Conservation (phyloP, 2,113 vertebrate genomes). For the Brachyistius frenatus region DNA sequence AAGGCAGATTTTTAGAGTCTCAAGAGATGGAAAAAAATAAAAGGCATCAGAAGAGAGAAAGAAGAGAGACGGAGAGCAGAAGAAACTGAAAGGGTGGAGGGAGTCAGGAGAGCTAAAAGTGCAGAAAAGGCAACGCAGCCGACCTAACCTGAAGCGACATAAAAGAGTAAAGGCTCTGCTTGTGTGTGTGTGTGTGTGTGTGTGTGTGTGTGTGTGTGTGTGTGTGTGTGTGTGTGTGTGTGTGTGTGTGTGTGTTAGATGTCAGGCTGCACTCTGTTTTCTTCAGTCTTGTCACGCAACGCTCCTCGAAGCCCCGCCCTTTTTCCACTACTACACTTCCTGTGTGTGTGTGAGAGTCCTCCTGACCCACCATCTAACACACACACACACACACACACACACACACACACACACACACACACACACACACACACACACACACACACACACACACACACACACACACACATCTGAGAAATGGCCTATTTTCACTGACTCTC, state of each 20-base stretch:
- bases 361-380: conserved; percentile 17
- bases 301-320: conserved; percentile 56
- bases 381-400: no score
- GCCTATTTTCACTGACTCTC: conserved; percentile 47
- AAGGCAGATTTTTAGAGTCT: conserved; percentile 5
- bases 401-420: neutral
- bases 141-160: conserved; percentile 64
- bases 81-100: conserved; percentile 5
- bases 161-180: conserved; percentile 58
- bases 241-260: conserved; percentile 46
- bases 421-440: no score
- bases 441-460: no score
- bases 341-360: conserved; percentile 39
- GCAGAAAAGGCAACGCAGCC: conserved; percentile 33
- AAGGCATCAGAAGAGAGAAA: neutral
- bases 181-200: conserved; percentile 21
- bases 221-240: conserved; percentile 33
- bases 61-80: conserved; percentile 7
- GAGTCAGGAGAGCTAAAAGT: conserved; percentile 32
- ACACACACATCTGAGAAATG: conserved; percentile 31
- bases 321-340: conserved; percentile 44
- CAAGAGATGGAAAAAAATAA: neutral
- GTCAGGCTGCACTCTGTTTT: conserved; percentile 69
- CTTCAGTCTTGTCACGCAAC: conserved; percentile 77
- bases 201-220: conserved; percentile 17